Evolutionary conservation across 2,113 vertebrate genomes (phyloP), one percentile per base, ranked within the genome.

Genomic region (Eira barbara): DNA sequence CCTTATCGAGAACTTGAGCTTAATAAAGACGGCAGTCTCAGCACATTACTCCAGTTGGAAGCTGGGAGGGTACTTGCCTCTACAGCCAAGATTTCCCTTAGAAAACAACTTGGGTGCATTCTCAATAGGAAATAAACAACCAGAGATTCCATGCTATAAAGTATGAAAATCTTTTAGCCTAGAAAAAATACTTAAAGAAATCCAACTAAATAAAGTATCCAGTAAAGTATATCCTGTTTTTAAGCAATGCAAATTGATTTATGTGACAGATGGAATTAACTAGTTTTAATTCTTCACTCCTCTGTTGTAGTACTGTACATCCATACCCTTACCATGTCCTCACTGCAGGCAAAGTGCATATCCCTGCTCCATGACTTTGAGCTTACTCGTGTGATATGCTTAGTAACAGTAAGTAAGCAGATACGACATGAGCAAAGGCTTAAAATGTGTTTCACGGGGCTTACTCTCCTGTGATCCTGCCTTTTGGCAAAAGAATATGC

Each of bases 131-230:
- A 76, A 91, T 39, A 79, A 79, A 69, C 45, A 73, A 85, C 47
- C n/a, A 97, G 59, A 89, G 92, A 95, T 84, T 55, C 55, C 31
- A 88, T n/a, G 47, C 73, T 27, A 91, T 52, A 57, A 91, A 83
- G 59, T 57, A 81, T 31, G 71, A 89, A 91, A 93, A 87, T 29
- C 21, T 73, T 82, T 82, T n/a, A 89, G 63, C 69, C 55, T 80
- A 89, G 34, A 36, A 69, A 69, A 69, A 21, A 69, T 69, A 10
- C 20, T 18, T 36, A 69, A 69, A 61, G 85, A 91, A 89, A 65
- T 59, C 27, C 31, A 74, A 59, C 49, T 85, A 81, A 63, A 3
- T 63, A 82, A 85, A 96, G 57, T 55, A 96, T 39, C 11, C 47
- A 73, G 69, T 34, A 65, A 92, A 88, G 69, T 55, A 89, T 47